These are phyloP conservation scores for mouse (Mus musculus) DNA, from an alignment of 2,113 vertebrate species.

Conservation along the genomic window GRCm39 chr15:19094001-19094500, in stretches of 20 bases:
- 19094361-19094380: not conserved
- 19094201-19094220: not conserved
- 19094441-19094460: conserved; percentile 35
- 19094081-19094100: too few relatives aligned
- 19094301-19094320: not conserved
- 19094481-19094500: not conserved
- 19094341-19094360: not conserved
- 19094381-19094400: not conserved
- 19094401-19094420: not conserved
- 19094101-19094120: not conserved
- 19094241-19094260: not conserved
- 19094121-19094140: not conserved
- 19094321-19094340: not conserved
- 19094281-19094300: not conserved
- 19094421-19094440: conserved; percentile 46
- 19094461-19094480: not conserved
- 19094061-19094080: conserved; percentile 7
- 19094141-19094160: too few relatives aligned
- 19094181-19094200: not conserved
- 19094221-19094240: not conserved
- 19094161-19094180: too few relatives aligned
- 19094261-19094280: not conserved
- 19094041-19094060: not conserved
- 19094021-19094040: not conserved
- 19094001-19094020: not conserved